A percentile compares a stretch with the other conserved stretches of the same genome.
Conservation (phyloP, 2,113 vertebrate species). For the Alethe castanea region DNA sequence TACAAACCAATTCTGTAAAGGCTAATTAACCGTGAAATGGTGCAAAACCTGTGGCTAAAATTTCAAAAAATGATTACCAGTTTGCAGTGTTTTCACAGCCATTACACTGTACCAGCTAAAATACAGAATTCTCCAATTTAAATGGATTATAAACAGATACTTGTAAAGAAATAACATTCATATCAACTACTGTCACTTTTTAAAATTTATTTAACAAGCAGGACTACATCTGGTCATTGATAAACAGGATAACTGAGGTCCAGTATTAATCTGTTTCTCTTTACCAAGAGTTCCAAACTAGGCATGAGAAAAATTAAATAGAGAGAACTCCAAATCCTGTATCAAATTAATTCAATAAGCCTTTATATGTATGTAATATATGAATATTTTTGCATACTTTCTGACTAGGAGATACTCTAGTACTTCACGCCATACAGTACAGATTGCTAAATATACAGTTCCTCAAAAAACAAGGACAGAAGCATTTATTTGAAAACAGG, state of each 20-base stretch:
- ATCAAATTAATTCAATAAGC: neutral
- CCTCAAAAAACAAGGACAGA: slow-evolving; percentile 8
- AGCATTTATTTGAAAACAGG: slow-evolving; percentile 47
- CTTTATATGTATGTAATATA: neutral
- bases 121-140: neutral
- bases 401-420: neutral
- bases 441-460: slow-evolving; percentile 21
- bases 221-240: neutral
- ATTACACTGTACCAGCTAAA: neutral
- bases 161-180: neutral
- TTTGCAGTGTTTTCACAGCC: neutral
- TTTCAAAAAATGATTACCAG: neutral
- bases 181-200: neutral
- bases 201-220: neutral
- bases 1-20: neutral
- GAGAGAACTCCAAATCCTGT: neutral
- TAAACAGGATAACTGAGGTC: neutral
- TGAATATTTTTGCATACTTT: slow-evolving; percentile 5
- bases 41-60: neutral
- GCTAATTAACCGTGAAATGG: neutral
- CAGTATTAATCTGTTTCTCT: neutral
- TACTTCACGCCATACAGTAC: neutral
- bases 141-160: neutral
- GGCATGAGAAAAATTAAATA: neutral
- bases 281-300: neutral